Evolutionary conservation across 1,140 invertebrate species (phyloP).

Genomic region (Elymnias hypermnestra): DNA sequence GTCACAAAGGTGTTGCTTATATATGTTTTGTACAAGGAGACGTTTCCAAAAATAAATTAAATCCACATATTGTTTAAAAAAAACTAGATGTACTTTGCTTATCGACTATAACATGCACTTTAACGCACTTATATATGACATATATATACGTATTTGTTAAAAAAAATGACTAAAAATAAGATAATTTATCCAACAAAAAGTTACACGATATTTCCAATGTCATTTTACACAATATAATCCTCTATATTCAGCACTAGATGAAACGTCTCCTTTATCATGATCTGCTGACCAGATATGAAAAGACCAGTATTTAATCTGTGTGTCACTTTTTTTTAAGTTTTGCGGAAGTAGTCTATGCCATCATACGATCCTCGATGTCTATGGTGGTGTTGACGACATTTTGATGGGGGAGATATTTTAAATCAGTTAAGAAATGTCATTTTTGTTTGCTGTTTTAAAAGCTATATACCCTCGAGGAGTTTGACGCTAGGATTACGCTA

Average conservation of each 20-base stretch:
- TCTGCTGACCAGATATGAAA: conserved; percentile 36
- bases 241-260: neutral
- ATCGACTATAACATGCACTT: no score
- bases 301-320: no score
- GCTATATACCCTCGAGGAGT: neutral
- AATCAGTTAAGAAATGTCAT: conserved; percentile 3
- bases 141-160: no score
- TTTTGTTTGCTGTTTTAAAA: neutral
- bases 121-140: no score
- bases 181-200: neutral
- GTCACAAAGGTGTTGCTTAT: conserved; percentile 2
- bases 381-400: conserved; percentile 36
- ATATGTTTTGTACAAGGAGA: neutral
- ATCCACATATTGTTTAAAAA: no score
- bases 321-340: conserved; percentile 14
- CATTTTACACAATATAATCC: no score
- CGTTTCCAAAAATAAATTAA: neutral
- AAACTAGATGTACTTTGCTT: no score
- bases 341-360: conserved; percentile 42
- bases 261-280: neutral
- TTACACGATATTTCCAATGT: no score
- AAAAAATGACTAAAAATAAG: no score
- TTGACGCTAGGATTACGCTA: conserved; percentile 6
- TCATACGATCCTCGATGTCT: conserved; percentile 53
- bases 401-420: conserved; percentile 5